These are phyloP conservation scores for Pampus argenteus DNA, from an alignment of 2,797 vertebrate genomes.

Conservation along the genomic window DNA sequence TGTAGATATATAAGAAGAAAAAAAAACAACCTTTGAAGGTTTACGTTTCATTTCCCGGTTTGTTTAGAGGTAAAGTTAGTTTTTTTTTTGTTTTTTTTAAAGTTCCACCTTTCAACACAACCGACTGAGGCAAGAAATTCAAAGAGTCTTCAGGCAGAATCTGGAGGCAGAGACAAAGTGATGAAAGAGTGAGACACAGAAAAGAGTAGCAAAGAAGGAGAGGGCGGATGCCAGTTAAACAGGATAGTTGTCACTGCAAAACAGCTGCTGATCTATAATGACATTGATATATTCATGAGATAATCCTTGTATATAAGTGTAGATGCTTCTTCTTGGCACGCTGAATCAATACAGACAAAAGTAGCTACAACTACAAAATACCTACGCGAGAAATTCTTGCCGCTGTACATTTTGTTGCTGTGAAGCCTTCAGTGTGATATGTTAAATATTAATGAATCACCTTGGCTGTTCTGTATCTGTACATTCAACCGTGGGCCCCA, in stretches of 20 bases:
- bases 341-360: slow-evolving; percentile 55
- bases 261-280: slow-evolving; percentile 66
- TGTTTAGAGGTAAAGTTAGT: slow-evolving; percentile 60
- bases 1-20: background rate
- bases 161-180: slow-evolving; percentile 68
- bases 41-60: slow-evolving; percentile 56
- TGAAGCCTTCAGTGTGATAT: background rate
- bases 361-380: slow-evolving; percentile 40
- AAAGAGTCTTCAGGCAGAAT: slow-evolving; percentile 64
- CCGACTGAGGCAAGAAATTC: slow-evolving; percentile 67
- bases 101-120: slow-evolving; percentile 67
- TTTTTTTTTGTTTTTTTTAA: slow-evolving; percentile 65
- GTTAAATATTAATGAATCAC: slow-evolving; percentile 55
- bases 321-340: slow-evolving; percentile 43
- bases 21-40: slow-evolving; percentile 63
- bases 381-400: slow-evolving; percentile 33
- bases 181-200: slow-evolving; percentile 73
- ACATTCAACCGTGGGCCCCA: slow-evolving; percentile 16
- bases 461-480: slow-evolving; percentile 12
- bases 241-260: slow-evolving; percentile 61
- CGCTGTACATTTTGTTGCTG: slow-evolving; percentile 34
- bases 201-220: slow-evolving; percentile 40
- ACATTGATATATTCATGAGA: slow-evolving; percentile 72
- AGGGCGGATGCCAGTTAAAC: slow-evolving; percentile 47
- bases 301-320: slow-evolving; percentile 51